A percentile compares a stretch with the other conserved stretches of the same genome.
Evolutionary conservation across 1,140 invertebrate species (phyloP).

Genomic region (Drosophila miranda): DNA sequence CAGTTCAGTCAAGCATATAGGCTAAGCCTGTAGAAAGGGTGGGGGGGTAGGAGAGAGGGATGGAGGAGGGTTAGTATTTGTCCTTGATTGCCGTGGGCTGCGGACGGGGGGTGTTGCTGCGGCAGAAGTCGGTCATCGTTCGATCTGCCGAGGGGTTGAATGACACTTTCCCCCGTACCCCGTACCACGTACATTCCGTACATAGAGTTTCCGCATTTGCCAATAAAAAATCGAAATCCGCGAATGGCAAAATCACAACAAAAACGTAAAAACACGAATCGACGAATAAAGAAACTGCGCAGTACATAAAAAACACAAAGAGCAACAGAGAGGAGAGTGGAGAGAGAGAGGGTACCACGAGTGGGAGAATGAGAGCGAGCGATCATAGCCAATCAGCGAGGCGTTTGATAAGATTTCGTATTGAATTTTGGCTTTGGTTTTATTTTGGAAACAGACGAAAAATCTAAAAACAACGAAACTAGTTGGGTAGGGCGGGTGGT

Average conservation of each 20-base stretch:
- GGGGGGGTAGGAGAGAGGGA: too few relatives aligned
- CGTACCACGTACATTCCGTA: neutral
- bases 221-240: slow-evolving; percentile 66
- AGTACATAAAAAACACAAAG: slow-evolving; percentile 50
- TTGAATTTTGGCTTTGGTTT: slow-evolving; percentile 43
- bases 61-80: neutral
- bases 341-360: slow-evolving; percentile 36
- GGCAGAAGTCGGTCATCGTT: slow-evolving; percentile 33
- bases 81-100: slow-evolving; percentile 19
- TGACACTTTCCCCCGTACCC: slow-evolving; percentile 23
- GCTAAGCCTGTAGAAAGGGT: too few relatives aligned
- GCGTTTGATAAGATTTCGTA: slow-evolving; percentile 71
- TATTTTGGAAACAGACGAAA: slow-evolving; percentile 23
- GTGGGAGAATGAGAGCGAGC: slow-evolving; percentile 47
- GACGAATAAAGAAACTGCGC: slow-evolving; percentile 63
- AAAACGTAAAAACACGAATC: slow-evolving; percentile 46
- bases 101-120: neutral
- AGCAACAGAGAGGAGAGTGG: slow-evolving; percentile 24
- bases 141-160: slow-evolving; percentile 44
- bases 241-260: slow-evolving; percentile 64
- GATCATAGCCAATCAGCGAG: slow-evolving; percentile 59
- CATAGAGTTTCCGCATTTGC: slow-evolving; percentile 36
- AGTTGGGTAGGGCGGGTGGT: slow-evolving; percentile 28
- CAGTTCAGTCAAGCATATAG: too few relatives aligned
- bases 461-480: slow-evolving; percentile 53